Evolutionary conservation across 2,113 vertebrate species (phyloP).

Genomic region (Kryptolebias marmoratus): DNA sequence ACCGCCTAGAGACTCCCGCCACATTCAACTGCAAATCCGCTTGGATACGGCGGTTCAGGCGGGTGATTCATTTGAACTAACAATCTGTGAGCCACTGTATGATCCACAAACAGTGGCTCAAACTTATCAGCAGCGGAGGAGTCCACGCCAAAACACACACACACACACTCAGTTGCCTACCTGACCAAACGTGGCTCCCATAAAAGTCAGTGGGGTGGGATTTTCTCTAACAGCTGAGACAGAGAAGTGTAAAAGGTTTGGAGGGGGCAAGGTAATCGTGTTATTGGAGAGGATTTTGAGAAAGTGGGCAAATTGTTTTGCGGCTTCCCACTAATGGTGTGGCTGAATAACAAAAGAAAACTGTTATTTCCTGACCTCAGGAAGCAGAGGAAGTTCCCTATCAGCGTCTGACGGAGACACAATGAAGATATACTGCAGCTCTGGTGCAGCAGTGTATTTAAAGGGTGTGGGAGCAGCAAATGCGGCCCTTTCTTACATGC

Average conservation of each 20-base stretch:
- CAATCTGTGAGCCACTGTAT: constrained; percentile 25
- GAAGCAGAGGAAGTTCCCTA: constrained; percentile 65
- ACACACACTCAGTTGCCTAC: constrained; percentile 59
- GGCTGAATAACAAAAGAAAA: constrained; percentile 28
- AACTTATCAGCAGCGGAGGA: constrained; percentile 48
- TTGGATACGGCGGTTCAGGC: constrained; percentile 44
- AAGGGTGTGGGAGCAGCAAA: constrained; percentile 47
- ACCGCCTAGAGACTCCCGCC: neutral
- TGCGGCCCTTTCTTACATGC: neutral
- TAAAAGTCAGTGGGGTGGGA: neutral
- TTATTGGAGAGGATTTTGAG: neutral
- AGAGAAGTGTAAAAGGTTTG: neutral
- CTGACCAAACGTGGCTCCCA: constrained; percentile 29
- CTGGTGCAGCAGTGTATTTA: constrained; percentile 38
- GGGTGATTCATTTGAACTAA: constrained; percentile 67
- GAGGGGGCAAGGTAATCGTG: neutral
- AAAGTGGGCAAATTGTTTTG: neutral
- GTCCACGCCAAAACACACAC: constrained; percentile 71
- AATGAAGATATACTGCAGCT: constrained; percentile 11
- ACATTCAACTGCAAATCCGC: constrained; percentile 8
- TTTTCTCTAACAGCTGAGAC: neutral
- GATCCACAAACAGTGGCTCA: constrained; percentile 15
- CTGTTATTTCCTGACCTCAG: constrained; percentile 60
- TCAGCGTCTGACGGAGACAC: constrained; percentile 34
- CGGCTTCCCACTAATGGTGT: neutral